Base-by-base conservation (phyloP, 2,797 vertebrate genomes). In the Menidia menidia region DNA sequence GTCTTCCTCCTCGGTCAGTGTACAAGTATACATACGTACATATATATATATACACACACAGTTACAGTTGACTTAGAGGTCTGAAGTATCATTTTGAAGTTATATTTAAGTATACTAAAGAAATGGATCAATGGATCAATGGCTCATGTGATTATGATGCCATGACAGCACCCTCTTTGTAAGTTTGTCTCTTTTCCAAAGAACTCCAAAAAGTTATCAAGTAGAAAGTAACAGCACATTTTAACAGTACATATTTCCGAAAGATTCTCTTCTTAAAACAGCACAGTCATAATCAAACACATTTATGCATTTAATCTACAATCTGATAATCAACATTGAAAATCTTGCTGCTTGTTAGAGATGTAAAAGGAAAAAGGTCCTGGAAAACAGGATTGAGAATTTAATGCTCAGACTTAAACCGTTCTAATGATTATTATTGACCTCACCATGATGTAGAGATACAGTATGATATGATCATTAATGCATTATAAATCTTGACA, bases 11-110 rank as follows among this genome's bases (percentile, higher is more conserved):
- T 50, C 43, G 41, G 25, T 47, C 14, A 13, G 15, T 68, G 2
- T 39, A 45, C 16, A 45, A 4, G 15, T 44, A 14, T 45, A 45
- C n/a, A 45, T 45, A 45, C 16, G 15, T 43, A 43, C 15, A 43
- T 43, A 11, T 43, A 43, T 43, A 14, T 43, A 43, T 14, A 43
- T 43, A 12, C n/a, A n/a, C n/a, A n/a, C n/a, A n/a, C n/a, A n/a
- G n/a, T n/a, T n/a, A n/a, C n/a, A n/a, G n/a, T n/a, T 80, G 75
- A 84, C 53, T 70, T 68, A 64, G 53, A 66, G 33, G 60, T 72
- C 9, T 43, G 60, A 65, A 43, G 60, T 19, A 39, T 77, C 56
- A 43, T 42, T 75, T 54, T 19, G 35, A 59, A 60, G 57, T 54
- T 56, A 25, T 25, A 44, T 65, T 79, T 68, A 65, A 69, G 79